Percentiles rank a stretch among this genome's conserved stretches.
Conservation (phyloP, 1,140 invertebrate species). For the Listronotus oregonensis region DNA sequence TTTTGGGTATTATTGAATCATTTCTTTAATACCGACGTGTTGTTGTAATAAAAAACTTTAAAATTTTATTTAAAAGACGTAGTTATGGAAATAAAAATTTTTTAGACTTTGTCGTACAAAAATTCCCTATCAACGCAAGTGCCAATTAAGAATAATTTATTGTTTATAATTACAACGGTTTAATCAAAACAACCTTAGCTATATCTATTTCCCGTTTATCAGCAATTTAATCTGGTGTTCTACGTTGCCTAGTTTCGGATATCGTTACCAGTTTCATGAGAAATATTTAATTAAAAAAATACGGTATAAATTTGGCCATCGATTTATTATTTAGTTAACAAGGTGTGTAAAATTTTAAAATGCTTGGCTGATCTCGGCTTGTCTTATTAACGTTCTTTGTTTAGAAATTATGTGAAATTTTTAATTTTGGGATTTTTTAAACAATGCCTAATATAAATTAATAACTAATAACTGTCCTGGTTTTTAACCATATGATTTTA, state of each 20-base stretch:
- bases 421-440: conserved; percentile 3
- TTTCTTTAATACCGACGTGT: too few species aligned
- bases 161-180: conserved; percentile 12
- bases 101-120: neutral
- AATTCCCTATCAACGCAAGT: conserved; percentile 6
- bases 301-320: conserved; percentile 11
- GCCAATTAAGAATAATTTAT: conserved; percentile 19
- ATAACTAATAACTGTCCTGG: neutral
- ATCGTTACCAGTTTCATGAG: neutral
- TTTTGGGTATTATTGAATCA: too few species aligned
- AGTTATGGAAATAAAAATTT: too few species aligned
- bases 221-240: conserved; percentile 15
- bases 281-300: conserved; percentile 6
- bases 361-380: neutral
- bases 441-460: neutral
- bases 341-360: conserved; percentile 11
- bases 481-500: neutral
- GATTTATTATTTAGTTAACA: conserved; percentile 8
- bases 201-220: conserved; percentile 5
- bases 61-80: too few species aligned
- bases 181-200: conserved; percentile 14
- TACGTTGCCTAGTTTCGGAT: conserved; percentile 15
- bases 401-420: neutral
- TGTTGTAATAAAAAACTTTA: too few species aligned
- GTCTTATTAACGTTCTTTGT: neutral